Evolutionary conservation across 2,888 invertebrate genomes (phyloP).

Genomic region (Gordius sp.): DNA sequence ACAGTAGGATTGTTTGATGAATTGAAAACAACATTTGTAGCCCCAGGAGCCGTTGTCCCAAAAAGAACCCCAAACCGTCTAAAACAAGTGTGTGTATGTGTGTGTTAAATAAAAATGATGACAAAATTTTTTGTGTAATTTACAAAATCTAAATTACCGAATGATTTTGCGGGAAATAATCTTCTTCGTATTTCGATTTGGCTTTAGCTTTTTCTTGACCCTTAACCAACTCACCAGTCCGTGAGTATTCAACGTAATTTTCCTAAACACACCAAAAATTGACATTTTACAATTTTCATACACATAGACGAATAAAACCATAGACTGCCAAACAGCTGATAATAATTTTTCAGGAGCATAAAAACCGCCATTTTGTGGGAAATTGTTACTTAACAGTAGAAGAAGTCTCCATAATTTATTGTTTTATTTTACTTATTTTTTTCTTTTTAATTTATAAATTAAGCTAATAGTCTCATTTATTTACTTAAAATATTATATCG

Average conservation of each 20-base stretch:
- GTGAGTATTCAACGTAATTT: constrained; percentile 72
- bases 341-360: too few species aligned
- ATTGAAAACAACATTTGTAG: constrained; percentile 73
- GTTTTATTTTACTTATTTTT: too few species aligned
- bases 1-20: constrained; percentile 56
- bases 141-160: constrained; percentile 30
- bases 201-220: constrained; percentile 65
- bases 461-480: too few species aligned
- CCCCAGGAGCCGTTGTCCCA: constrained; percentile 85
- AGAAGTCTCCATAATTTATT: too few species aligned
- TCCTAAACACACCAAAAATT: constrained; percentile 34
- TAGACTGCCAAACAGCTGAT: too few species aligned
- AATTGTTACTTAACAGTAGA: too few species aligned
- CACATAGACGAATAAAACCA: too few species aligned
- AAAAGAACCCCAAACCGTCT: constrained; percentile 72
- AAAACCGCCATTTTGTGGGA: too few species aligned
- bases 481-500: too few species aligned
- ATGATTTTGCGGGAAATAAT: constrained; percentile 67
- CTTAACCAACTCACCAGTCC: constrained; percentile 49
- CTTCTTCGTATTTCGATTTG: constrained; percentile 70
- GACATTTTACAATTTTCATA: too few species aligned
- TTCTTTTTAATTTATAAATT: too few species aligned
- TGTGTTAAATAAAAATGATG: too few species aligned
- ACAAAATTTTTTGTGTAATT: constrained; percentile 14
- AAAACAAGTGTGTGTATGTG: constrained; percentile 19